phyloP scores from a whole-genome alignment of 1,140 invertebrate genomes.

The Cecropterus lyciades region DNA sequence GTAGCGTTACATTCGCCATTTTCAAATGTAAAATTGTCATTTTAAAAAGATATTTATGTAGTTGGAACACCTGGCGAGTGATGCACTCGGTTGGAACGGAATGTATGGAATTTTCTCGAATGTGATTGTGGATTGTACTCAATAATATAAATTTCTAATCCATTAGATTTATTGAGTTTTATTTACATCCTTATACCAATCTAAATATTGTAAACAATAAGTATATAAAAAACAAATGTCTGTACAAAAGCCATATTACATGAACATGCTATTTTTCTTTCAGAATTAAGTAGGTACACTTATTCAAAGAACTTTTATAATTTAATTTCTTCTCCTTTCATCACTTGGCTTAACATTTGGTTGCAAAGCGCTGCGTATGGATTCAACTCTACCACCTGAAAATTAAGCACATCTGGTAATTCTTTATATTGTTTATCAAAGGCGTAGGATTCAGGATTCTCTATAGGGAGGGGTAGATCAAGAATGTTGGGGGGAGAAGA shows the following conservation, averaged over 20 bases:
- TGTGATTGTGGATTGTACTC: slow-evolving; percentile 78
- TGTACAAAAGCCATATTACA: too few relatives aligned
- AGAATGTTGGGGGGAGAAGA: too few relatives aligned
- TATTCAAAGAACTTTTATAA: slow-evolving; percentile 46
- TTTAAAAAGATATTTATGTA: slow-evolving; percentile 53
- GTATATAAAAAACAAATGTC: too few relatives aligned
- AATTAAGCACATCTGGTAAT: too few relatives aligned
- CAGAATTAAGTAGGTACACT: too few relatives aligned
- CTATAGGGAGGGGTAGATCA: too few relatives aligned
- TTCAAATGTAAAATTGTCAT: slow-evolving; percentile 70
- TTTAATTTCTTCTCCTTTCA: slow-evolving; percentile 73
- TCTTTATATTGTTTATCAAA: too few relatives aligned
- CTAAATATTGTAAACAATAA: not conserved
- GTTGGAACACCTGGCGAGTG: slow-evolving; percentile 33
- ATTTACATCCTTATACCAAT: slow-evolving; percentile 44
- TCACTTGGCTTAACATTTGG: slow-evolving; percentile 90
- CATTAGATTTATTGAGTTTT: slow-evolving; percentile 73
- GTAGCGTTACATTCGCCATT: slow-evolving; percentile 79
- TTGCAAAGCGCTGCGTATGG: slow-evolving; percentile 96
- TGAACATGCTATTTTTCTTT: too few relatives aligned
- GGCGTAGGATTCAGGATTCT: too few relatives aligned
- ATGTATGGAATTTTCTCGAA: slow-evolving; percentile 63
- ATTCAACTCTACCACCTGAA: slow-evolving; percentile 90
- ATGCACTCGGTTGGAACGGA: slow-evolving; percentile 34
- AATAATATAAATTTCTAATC: slow-evolving; percentile 83